A percentile compares a stretch with the other conserved stretches of the same genome.
These are phyloP conservation scores for Hippocampus mohnikei DNA, from an alignment of 2,113 vertebrate species.

Conservation along the genomic window DNA sequence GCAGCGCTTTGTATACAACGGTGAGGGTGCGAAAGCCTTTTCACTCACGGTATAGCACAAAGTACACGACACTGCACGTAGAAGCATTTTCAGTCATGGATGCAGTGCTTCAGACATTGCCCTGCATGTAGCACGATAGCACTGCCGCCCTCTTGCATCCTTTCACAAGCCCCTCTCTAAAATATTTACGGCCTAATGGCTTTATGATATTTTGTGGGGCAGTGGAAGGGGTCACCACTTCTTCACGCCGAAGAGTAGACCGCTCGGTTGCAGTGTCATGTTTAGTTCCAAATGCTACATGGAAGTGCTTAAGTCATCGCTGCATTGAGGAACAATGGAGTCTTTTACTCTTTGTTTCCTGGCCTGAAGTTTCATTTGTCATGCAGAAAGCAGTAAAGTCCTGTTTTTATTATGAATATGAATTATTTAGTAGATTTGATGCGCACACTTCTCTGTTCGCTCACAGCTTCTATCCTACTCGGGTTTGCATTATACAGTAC, in stretches of 20 bases:
- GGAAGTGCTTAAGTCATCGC: slow-evolving; percentile 7
- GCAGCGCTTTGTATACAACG: no score
- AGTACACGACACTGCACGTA: no score
- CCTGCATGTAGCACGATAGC: not conserved
- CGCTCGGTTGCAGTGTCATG: slow-evolving; percentile 20
- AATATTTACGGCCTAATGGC: slow-evolving; percentile 59
- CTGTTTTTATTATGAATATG: slow-evolving; percentile 31
- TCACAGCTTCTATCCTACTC: not conserved
- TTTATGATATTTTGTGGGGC: slow-evolving; percentile 37
- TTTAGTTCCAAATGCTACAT: slow-evolving; percentile 6
- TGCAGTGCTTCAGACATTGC: not conserved
- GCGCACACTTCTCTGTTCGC: slow-evolving; percentile 18
- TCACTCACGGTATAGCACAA: no score
- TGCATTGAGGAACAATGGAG: not conserved
- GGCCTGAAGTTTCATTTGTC: slow-evolving; percentile 1
- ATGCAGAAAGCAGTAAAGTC: slow-evolving; percentile 11
- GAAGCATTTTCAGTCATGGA: no score
- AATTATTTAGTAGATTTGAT: slow-evolving; percentile 47
- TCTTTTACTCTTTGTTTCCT: not conserved
- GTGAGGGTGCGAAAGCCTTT: no score
- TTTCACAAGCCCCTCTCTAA: slow-evolving; percentile 27
- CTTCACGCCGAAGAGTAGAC: not conserved
- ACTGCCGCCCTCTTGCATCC: not conserved
- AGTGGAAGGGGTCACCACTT: slow-evolving; percentile 5
- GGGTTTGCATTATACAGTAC: not conserved